Evolutionary conservation across 2,797 vertebrate species (phyloP).

Genomic region (Oreonectes daqikongensis): DNA sequence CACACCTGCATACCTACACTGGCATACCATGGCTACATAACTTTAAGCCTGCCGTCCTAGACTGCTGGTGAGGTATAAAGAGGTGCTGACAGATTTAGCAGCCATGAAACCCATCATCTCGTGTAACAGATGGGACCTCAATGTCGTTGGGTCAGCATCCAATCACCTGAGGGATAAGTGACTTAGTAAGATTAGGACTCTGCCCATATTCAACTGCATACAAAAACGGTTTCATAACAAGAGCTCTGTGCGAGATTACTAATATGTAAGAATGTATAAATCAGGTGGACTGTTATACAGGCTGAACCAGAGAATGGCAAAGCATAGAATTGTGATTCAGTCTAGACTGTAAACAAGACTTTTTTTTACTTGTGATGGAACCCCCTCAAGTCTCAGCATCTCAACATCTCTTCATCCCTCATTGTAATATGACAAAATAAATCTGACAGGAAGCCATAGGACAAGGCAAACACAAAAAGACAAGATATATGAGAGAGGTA

Average conservation of each 20-base stretch:
- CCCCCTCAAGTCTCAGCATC: not conserved
- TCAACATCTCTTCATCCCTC: constrained; percentile 13
- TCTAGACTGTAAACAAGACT: not conserved
- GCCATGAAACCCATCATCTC: constrained; percentile 9
- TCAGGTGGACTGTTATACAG: constrained; percentile 10
- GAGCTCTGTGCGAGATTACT: constrained; percentile 22
- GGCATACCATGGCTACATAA: not conserved
- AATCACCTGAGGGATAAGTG: constrained; percentile 22
- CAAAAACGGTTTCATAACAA: constrained; percentile 54
- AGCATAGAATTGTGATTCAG: constrained; percentile 20
- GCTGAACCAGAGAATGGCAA: constrained; percentile 3
- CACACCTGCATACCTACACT: not conserved
- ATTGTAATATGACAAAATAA: constrained; percentile 52
- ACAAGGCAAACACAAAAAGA: constrained; percentile 62
- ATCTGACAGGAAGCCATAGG: constrained; percentile 52
- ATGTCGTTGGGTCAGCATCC: constrained; percentile 29
- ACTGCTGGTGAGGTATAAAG: constrained; percentile 7
- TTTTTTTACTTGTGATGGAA: constrained; percentile 23
- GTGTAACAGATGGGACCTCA: constrained; percentile 19
- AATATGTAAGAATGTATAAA: not conserved
- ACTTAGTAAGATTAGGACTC: constrained; percentile 41
- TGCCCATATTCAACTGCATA: constrained; percentile 50
- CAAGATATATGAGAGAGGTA: constrained; percentile 41
- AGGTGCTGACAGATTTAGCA: constrained; percentile 48
- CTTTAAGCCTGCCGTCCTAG: not conserved